Conservation (phyloP, 64 coral and sea anemone genomes). For the Platygyra sinensis region DNA sequence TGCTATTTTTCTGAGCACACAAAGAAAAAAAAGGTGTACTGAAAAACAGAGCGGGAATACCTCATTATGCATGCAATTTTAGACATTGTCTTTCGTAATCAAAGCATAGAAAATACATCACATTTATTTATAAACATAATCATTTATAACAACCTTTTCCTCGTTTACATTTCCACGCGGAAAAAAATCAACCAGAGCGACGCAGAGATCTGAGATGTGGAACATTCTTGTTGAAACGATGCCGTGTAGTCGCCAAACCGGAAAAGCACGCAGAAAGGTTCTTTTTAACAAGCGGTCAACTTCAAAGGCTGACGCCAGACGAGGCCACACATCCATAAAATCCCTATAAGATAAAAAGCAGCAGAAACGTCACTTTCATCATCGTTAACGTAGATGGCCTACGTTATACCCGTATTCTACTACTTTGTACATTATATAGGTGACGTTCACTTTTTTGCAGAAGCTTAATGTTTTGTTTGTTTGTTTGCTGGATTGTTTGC, state of each 20-base stretch:
- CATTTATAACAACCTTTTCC: not conserved
- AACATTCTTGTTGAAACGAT: not conserved
- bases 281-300: slow-evolving; percentile 6
- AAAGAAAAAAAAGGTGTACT: no score
- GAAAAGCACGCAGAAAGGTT: not conserved
- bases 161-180: not conserved
- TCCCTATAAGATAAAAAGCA: not conserved
- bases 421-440: no score
- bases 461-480: no score
- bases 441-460: no score
- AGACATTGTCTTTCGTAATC: no score
- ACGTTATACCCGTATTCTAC: no score
- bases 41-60: no score
- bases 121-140: not conserved
- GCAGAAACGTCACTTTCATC: no score
- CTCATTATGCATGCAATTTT: no score
- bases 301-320: slow-evolving; percentile 6
- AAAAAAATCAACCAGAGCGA: not conserved
- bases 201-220: not conserved
- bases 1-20: no score
- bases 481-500: no score
- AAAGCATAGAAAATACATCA: not conserved
- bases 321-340: not conserved
- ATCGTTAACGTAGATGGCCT: no score
- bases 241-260: not conserved